phyloP scores from a whole-genome alignment of 2,888 invertebrate genomes.

The Heliconius ethilla region DNA sequence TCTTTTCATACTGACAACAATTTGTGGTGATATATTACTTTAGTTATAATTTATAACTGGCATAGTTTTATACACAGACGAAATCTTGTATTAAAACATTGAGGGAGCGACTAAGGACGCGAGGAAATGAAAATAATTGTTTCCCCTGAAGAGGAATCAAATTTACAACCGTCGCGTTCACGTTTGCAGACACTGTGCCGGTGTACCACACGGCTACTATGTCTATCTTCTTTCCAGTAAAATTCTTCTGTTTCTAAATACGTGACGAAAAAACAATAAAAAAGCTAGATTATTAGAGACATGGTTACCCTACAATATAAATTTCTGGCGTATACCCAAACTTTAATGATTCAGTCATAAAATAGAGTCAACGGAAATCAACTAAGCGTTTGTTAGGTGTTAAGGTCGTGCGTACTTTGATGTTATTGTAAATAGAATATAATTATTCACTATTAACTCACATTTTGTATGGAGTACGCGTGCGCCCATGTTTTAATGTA shows the following conservation, averaged over 20 bases:
- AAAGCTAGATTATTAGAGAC: not conserved
- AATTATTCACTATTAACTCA: conserved; percentile 8
- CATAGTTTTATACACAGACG: not conserved
- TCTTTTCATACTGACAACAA: not conserved
- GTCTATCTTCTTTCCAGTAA: no score
- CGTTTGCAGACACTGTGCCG: no score
- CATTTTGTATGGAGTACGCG: not conserved
- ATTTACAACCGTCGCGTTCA: no score
- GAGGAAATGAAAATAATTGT: no score
- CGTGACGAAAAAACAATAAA: no score
- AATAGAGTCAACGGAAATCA: conserved; percentile 27
- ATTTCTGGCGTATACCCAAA: conserved; percentile 20
- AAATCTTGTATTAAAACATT: not conserved
- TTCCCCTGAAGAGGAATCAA: no score
- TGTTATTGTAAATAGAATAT: conserved; percentile 14
- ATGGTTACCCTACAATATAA: conserved; percentile 8
- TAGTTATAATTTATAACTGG: not conserved
- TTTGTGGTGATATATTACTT: not conserved
- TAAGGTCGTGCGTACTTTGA: conserved; percentile 26
- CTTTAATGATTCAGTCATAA: conserved; percentile 23
- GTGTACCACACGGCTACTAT: no score
- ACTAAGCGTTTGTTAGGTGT: conserved; percentile 33
- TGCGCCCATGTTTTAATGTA: not conserved
- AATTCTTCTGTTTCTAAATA: no score
- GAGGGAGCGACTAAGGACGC: no score